phyloP scores from a whole-genome alignment of 2,113 vertebrate species.

The Pontoporia blainvillei region DNA sequence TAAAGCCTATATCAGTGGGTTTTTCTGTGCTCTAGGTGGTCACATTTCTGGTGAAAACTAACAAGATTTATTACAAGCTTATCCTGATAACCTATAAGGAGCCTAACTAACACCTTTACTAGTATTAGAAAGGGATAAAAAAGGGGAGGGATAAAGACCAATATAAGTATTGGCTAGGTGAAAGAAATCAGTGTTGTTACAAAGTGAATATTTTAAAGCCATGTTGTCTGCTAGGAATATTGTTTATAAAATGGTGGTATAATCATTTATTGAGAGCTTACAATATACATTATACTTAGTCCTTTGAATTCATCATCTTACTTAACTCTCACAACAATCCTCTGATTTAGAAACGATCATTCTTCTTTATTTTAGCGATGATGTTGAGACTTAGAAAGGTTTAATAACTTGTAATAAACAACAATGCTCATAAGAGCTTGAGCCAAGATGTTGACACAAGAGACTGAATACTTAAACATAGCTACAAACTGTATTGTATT shows the following conservation, averaged over 20 bases:
- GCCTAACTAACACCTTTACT: not conserved
- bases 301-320: not conserved
- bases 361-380: not conserved
- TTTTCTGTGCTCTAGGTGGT: not conserved
- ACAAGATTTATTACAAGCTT: not conserved
- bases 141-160: not conserved
- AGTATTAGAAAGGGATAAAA: not conserved
- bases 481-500: not conserved
- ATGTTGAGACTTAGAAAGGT: not conserved
- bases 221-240: not conserved
- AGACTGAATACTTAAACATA: not conserved
- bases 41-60: not conserved
- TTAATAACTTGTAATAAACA: not conserved
- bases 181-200: not conserved
- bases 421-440: not conserved
- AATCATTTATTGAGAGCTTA: not conserved
- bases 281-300: not conserved
- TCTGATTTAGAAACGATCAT: not conserved
- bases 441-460: not conserved
- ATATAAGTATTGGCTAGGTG: not conserved
- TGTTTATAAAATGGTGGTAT: not conserved
- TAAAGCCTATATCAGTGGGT: not conserved
- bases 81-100: not conserved
- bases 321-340: not conserved
- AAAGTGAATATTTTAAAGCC: not conserved